Evolutionary conservation across 2,797 vertebrate genomes (phyloP).

Genomic region (Hafferia zeledoni): DNA sequence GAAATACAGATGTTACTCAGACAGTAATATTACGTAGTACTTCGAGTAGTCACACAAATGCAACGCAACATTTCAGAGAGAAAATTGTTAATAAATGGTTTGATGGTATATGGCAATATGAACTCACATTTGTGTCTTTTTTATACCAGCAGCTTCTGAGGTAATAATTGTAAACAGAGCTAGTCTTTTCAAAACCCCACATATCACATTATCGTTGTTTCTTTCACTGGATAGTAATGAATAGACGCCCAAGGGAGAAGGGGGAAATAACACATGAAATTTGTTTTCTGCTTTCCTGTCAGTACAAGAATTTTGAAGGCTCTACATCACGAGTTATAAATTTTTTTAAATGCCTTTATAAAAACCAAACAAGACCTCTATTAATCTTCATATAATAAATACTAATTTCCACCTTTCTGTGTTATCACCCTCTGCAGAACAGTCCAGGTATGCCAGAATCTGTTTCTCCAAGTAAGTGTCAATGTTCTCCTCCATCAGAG

Average conservation of each 20-base stretch:
- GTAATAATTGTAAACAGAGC: not conserved
- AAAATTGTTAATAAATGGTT: not conserved
- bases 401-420: constrained; percentile 80
- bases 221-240: not conserved
- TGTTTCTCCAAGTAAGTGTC: constrained; percentile 84
- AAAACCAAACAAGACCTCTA: not conserved
- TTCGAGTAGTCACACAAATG: not conserved
- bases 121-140: not conserved
- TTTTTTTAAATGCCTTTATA: not conserved
- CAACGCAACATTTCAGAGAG: not conserved
- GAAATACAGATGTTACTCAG: not conserved
- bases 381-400: not conserved
- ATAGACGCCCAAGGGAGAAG: fast-evolving
- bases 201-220: not conserved
- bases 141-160: not conserved
- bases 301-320: not conserved
- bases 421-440: constrained; percentile 66
- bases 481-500: constrained; percentile 75
- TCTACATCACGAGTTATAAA: not conserved
- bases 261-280: not conserved
- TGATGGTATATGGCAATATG: not conserved
- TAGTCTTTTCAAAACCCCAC: not conserved
- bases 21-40: not conserved
- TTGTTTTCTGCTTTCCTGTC: not conserved
- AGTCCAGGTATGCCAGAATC: constrained; percentile 82